Evolutionary conservation across 64 coral and sea anemone genomes (phyloP), one percentile per base, ranked within the genome.

Genomic region (Platygyra sinensis): DNA sequence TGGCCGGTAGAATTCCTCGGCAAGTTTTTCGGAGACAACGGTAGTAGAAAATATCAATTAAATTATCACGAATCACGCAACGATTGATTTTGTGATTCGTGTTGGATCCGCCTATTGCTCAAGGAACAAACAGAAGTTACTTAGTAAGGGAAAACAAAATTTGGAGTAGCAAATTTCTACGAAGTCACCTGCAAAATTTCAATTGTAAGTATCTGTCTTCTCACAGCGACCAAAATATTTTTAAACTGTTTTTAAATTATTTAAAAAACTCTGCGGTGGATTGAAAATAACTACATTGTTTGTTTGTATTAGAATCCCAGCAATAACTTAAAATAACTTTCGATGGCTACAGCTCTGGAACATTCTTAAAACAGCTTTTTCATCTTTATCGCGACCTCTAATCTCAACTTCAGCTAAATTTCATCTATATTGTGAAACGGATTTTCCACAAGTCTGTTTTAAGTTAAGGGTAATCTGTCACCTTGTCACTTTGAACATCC

Each of bases 201-300:
- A 57, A 36, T 36, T 36, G 33, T 1, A 57, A 57, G 10, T 57
- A 57, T 57, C 30, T 31, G 33, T 75, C 36, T 31, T 18, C 6
- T 75, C 8, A 36, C 14, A 36, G 12, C 30, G 31, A 77, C 75
- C 50, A 16, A 60, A 80, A 61, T 80, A 80, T 80, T 80, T 80
- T 80, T 27, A 30, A 17, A 79, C 16, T 55, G n/a, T 55, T 55
- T 79, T 55, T 14, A 79, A 79, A 19, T 5, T 27, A 27, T 11
- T 69, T 69, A 27, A 69, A 69, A 69, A 24, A 69, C 65, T 69
- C 65, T 69, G 4, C 65, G 5, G 20, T 69, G 65, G 22, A 22
- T 24, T 25, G 25, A 25, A 25, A 69, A 85, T 39, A 42, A 15
- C 38, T 18, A 51, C 13, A 15, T 50, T 62, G 52, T 61, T 62